These are phyloP conservation scores for Helicoverpa armigera DNA, from an alignment of 1,140 invertebrate genomes.

Conservation along the genomic window DNA sequence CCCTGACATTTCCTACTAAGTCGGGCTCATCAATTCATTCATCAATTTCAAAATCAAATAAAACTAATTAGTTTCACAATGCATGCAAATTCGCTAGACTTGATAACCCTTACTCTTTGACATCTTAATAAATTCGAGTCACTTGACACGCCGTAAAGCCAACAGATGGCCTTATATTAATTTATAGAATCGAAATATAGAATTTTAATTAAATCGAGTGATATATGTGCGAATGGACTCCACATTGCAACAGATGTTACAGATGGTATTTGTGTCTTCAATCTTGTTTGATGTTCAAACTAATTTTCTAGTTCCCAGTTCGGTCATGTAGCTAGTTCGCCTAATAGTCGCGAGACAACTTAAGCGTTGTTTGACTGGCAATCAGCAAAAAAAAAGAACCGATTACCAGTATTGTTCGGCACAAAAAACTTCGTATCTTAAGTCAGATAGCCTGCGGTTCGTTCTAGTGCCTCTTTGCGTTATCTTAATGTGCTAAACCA, in stretches of 20 bases:
- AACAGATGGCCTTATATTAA: slow-evolving; percentile 23
- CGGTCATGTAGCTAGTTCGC: no score
- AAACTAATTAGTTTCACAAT: no score
- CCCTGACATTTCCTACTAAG: slow-evolving; percentile 14
- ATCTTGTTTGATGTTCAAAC: neutral
- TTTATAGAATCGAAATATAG: slow-evolving; percentile 1
- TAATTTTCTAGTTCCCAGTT: neutral
- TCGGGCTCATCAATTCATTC: neutral
- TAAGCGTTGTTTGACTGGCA: no score
- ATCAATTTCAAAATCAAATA: no score
- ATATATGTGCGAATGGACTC: slow-evolving; percentile 3
- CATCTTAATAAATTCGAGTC: neutral
- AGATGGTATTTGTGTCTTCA: neutral
- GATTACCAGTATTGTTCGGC: neutral
- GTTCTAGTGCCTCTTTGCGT: neutral
- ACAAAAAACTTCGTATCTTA: neutral
- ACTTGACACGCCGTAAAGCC: neutral
- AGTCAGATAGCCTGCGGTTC: neutral
- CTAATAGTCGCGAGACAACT: no score
- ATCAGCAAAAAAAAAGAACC: slow-evolving; percentile 1
- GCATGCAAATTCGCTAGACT: neutral
- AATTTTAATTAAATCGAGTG: slow-evolving; percentile 14
- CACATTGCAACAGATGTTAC: slow-evolving; percentile 25
- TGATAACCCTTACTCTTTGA: neutral
- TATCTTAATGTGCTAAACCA: slow-evolving; percentile 55